These are phyloP conservation scores for Nomada flava DNA, from an alignment of 2,888 invertebrate genomes.

Conservation along the genomic window DNA sequence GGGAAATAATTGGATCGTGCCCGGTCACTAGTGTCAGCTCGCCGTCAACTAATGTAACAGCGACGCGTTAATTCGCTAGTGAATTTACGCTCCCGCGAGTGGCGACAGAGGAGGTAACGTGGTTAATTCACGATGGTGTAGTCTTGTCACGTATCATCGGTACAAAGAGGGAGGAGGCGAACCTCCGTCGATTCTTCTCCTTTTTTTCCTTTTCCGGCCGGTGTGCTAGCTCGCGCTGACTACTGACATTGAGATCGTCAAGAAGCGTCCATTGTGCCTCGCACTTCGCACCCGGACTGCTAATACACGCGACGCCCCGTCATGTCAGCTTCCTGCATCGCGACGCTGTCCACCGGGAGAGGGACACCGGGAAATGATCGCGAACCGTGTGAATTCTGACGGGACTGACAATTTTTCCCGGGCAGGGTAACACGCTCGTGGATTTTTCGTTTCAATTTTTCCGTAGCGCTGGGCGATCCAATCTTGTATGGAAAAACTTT, in stretches of 20 bases:
- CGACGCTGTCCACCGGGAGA: slow-evolving; percentile 2
- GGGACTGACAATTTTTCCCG: neutral
- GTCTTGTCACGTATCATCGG: slow-evolving; percentile 67
- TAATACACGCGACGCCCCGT: slow-evolving; percentile 49
- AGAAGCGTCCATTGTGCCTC: slow-evolving; percentile 68
- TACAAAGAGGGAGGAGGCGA: slow-evolving; percentile 44
- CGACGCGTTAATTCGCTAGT: slow-evolving; percentile 50
- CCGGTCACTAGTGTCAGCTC: neutral
- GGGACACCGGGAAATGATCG: neutral
- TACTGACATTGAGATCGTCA: slow-evolving; percentile 72
- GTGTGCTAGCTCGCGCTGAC: slow-evolving; percentile 60
- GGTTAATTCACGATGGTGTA: slow-evolving; percentile 56
- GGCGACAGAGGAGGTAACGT: slow-evolving; percentile 24
- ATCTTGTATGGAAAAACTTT: too few relatives aligned
- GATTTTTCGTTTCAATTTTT: too few relatives aligned
- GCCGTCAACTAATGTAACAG: neutral
- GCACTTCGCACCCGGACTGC: slow-evolving; percentile 68
- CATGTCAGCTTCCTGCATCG: slow-evolving; percentile 40
- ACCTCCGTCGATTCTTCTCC: slow-evolving; percentile 65
- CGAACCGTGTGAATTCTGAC: slow-evolving; percentile 7
- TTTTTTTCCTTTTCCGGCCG: slow-evolving; percentile 65
- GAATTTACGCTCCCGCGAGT: slow-evolving; percentile 46
- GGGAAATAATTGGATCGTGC: neutral
- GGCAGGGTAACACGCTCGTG: too few relatives aligned
- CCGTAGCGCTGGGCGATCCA: too few relatives aligned